Evolutionary conservation across 2,888 invertebrate species (phyloP).

Genomic region (Campopleginae sp.): DNA sequence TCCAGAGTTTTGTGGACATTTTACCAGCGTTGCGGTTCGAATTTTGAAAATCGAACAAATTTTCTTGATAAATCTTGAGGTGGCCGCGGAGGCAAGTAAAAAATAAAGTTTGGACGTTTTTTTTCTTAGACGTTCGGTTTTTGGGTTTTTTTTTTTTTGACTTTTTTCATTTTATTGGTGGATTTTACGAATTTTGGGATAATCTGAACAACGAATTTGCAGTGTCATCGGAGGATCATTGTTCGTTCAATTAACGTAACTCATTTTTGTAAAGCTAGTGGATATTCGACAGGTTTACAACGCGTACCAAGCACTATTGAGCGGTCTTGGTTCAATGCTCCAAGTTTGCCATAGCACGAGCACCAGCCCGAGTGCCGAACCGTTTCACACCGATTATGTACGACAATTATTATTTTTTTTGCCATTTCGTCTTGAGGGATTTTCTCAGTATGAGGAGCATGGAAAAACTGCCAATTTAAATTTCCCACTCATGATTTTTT

Average conservation of each 20-base stretch:
- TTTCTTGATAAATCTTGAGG: no score
- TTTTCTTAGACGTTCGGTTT: no score
- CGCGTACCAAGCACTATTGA: conserved; percentile 88
- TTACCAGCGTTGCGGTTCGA: not conserved
- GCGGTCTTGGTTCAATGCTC: conserved; percentile 88
- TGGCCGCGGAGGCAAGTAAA: no score
- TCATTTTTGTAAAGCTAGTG: conserved; percentile 68
- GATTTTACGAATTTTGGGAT: not conserved
- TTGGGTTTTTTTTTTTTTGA: not conserved
- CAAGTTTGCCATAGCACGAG: conserved; percentile 87
- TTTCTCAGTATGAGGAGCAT: no score
- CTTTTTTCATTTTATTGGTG: not conserved
- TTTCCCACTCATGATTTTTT: no score
- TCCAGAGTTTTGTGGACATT: not conserved
- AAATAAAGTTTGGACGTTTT: not conserved
- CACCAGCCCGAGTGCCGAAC: conserved; percentile 75
- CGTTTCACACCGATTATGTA: conserved; percentile 82
- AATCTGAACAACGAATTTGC: conserved; percentile 1
- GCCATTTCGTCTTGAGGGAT: conserved; percentile 37
- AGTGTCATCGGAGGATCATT: conserved; percentile 43
- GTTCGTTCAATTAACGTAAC: conserved; percentile 50
- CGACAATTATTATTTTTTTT: conserved; percentile 71
- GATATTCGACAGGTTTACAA: conserved; percentile 87
- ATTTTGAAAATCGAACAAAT: not conserved
- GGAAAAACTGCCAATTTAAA: no score